Base-by-base conservation (phyloP, 1,140 invertebrate genomes). In the Eciton burchellii region DNA sequence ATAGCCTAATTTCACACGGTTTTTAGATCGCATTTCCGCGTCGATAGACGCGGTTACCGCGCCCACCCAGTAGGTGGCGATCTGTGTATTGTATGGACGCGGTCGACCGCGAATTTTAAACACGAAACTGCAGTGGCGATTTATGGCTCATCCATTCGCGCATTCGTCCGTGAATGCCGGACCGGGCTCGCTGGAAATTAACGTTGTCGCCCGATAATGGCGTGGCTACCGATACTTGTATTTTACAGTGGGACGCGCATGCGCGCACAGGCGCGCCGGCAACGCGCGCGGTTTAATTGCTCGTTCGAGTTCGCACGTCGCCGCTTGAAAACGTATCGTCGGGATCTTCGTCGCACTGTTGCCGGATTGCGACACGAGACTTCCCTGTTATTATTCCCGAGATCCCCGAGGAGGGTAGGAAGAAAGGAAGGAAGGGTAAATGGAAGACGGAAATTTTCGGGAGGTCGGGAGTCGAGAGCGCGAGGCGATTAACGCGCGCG, bases 21-120 rank as follows among this genome's bases (percentile, higher is more conserved):
- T 76, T 76, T 76, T 68, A 76, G 65, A 29, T 70, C 16, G 35
- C 63, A 21, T 26, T 77, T 56, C 26, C 26, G 24, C 49, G 9
- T 77, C 62, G 63, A 49, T 24, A 35, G 26, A 45, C 26, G 41
- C 8, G 56, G 54, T 16, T 14, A 14, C n/a, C 8, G 8, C 62
- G 63, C 2, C 2, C 35, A 35, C 35, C n/a, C n/a, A 73, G 47
- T 19, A 35, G n/a, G 43, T 3, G 49, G 43, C 24, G 35, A 68
- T 77, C 19, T 68, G 43, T 68, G 35, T 56, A 56, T 79, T 79
- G 41, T 70, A 24, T 21, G 26, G 74, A 56, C n/a, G 65, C 24
- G 63, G 74, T 45, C 24, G 41, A 79, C 74, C 74, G 54, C 74
- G 56, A 43, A 79, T 70, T 79, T 79, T 79, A 79, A 79, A 79